A percentile compares a stretch with the other conserved stretches of the same genome.
phyloP scores from a whole-genome alignment of 2,888 invertebrate genomes.

The Tenthredo mesomela region DNA sequence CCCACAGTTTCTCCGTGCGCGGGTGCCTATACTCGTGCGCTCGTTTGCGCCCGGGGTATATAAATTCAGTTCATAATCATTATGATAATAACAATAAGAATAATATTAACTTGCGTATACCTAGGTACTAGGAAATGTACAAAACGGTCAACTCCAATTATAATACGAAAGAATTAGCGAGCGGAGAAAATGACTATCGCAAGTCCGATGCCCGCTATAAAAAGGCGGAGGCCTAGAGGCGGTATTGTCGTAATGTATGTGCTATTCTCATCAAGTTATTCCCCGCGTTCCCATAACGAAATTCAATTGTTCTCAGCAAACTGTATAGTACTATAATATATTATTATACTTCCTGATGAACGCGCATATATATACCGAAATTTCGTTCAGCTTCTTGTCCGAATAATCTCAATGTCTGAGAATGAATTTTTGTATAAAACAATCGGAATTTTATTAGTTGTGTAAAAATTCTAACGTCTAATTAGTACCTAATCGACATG shows the following conservation, averaged over 20 bases:
- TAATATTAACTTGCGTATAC: not conserved
- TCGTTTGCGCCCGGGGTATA: not conserved
- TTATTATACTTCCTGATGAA: not conserved
- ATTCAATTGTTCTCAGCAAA: constrained; percentile 32
- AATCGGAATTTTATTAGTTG: not conserved
- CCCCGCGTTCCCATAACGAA: constrained; percentile 28
- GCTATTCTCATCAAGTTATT: not conserved
- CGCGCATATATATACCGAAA: not conserved
- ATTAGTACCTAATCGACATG: not conserved
- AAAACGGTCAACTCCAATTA: constrained; percentile 10
- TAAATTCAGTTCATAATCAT: not conserved
- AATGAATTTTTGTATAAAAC: no score
- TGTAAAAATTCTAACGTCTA: not conserved
- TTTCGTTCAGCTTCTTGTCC: no score
- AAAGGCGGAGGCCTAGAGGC: not conserved
- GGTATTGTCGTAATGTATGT: not conserved
- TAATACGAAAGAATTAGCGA: not conserved
- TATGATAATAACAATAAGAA: not conserved
- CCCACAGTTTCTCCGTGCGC: constrained; percentile 35
- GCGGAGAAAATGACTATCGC: not conserved
- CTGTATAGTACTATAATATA: not conserved
- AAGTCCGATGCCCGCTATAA: not conserved
- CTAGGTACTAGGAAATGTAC: not conserved
- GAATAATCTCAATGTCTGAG: no score
- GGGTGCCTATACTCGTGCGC: not conserved